Percentiles rank a stretch among this genome's conserved stretches.
Conservation (phyloP, 2,113 vertebrate species). For the Cnemophilus loriae region DNA sequence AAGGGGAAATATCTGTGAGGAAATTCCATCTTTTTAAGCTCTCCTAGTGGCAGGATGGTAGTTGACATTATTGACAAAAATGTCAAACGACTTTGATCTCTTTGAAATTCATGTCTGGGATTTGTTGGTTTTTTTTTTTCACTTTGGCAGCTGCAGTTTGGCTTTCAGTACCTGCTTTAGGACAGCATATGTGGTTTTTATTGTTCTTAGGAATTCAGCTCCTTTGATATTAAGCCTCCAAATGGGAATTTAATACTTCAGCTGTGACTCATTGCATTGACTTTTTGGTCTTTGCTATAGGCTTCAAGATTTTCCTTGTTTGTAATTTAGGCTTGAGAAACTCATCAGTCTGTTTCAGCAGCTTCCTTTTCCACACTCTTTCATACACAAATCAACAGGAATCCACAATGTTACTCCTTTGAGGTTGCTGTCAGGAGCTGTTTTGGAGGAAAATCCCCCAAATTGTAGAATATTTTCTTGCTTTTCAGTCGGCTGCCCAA, state of each 20-base stretch:
- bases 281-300: neutral
- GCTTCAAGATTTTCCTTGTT: neutral
- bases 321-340: neutral
- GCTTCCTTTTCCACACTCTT: neutral
- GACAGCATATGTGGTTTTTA: neutral
- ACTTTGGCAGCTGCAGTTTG: neutral
- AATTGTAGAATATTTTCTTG: accelerated
- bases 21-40: neutral
- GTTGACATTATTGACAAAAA: neutral
- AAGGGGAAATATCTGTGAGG: neutral
- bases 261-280: neutral
- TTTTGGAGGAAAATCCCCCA: neutral
- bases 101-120: neutral
- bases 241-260: neutral
- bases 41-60: neutral
- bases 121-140: neutral
- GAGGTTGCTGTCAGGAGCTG: neutral
- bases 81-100: neutral
- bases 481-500: neutral
- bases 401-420: neutral
- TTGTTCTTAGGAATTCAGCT: neutral
- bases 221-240: neutral
- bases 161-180: neutral
- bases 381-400: neutral
- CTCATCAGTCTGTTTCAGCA: neutral